These are phyloP conservation scores for Pseudomyrmex concolor DNA, from an alignment of 1,140 invertebrate genomes.

Conservation along the genomic window DNA sequence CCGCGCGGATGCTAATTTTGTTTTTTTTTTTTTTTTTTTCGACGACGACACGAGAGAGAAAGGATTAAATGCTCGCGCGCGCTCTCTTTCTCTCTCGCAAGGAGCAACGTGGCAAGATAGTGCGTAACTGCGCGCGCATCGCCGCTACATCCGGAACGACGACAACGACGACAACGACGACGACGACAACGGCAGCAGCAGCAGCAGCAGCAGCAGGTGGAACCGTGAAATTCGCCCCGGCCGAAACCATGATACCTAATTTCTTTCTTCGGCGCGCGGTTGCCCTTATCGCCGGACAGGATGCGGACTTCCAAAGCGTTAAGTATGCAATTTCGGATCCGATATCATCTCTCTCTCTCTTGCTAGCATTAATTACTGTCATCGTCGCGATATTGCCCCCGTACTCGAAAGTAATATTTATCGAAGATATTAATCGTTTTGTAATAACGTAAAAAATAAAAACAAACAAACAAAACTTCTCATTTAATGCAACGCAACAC, in stretches of 20 bases:
- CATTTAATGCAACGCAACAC: neutral
- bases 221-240: constrained; percentile 58
- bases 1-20: constrained; percentile 44
- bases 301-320: neutral
- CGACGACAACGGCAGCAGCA: too few relatives aligned
- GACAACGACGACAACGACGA: too few relatives aligned
- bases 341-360: constrained; percentile 15
- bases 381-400: neutral
- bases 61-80: constrained; percentile 47
- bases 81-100: neutral
- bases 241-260: constrained; percentile 62
- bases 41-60: neutral
- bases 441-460: neutral
- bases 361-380: constrained; percentile 21
- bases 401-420: constrained; percentile 1
- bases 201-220: constrained; percentile 59
- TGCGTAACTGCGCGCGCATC: constrained; percentile 30
- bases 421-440: constrained; percentile 12
- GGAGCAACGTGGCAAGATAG: constrained; percentile 11
- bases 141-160: constrained; percentile 22
- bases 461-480: neutral
- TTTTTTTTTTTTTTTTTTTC: neutral
- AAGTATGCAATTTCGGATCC: constrained; percentile 23
- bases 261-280: constrained; percentile 25
- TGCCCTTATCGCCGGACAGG: constrained; percentile 24